Conservation (phyloP, 2,113 vertebrate species). For the Loxodonta africana region DNA sequence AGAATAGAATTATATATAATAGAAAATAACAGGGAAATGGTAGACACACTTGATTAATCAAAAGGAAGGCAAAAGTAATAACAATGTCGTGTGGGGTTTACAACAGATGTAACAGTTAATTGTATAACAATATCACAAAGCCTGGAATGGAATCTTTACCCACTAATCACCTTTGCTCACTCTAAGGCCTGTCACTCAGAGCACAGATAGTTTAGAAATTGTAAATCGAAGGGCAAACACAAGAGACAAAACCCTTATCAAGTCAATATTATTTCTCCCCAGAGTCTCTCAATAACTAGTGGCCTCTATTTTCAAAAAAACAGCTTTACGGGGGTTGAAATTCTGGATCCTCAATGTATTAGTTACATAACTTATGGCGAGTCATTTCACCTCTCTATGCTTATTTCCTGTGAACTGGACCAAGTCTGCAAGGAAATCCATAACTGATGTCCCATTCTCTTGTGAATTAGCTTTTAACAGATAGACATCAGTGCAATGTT, state of each 20-base stretch:
- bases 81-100: neutral
- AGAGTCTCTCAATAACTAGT: neutral
- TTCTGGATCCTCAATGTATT: neutral
- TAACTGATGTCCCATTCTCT: neutral
- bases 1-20: neutral
- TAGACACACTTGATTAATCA: neutral
- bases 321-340: neutral
- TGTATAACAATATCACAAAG: neutral
- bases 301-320: neutral
- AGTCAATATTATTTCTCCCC: neutral
- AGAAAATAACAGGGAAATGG: neutral
- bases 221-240: neutral
- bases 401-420: neutral
- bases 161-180: neutral
- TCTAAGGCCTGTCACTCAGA: neutral
- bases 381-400: neutral
- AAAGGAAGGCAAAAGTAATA: neutral
- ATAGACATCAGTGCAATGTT: no score
- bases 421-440: neutral
- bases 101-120: neutral
- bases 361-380: neutral
- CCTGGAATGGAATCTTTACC: neutral
- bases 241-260: neutral
- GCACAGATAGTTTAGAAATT: neutral
- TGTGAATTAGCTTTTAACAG: neutral